Evolutionary conservation across 2,888 invertebrate genomes (phyloP).

Genomic region (Neoscelio sp.): DNA sequence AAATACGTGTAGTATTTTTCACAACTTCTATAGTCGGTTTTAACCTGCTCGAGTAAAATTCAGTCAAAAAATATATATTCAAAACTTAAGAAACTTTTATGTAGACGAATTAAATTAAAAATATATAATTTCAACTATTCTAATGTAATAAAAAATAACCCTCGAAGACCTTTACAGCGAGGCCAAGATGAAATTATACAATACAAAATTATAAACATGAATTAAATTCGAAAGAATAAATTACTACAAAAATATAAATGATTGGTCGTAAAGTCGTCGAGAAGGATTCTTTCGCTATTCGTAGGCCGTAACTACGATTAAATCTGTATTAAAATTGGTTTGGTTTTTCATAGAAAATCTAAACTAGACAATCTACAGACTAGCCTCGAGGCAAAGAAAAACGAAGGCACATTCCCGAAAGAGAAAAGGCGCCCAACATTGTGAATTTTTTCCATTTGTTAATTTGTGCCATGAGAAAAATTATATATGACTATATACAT

Average conservation of each 20-base stretch:
- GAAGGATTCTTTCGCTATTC: constrained; percentile 6
- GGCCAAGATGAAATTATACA: background rate
- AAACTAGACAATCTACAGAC: constrained; percentile 56
- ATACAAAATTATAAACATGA: too few species aligned
- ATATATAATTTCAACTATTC: constrained; percentile 24
- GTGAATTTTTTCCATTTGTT: constrained; percentile 10
- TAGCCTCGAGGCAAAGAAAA: constrained; percentile 50
- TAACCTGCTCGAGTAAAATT: constrained; percentile 30
- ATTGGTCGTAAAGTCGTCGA: constrained; percentile 7
- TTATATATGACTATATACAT: too few species aligned
- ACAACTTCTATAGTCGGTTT: constrained; percentile 15
- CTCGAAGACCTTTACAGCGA: background rate
- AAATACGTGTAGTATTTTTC: constrained; percentile 23
- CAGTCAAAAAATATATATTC: constrained; percentile 45
- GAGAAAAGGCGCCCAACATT: constrained; percentile 40
- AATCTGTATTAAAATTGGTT: constrained; percentile 25
- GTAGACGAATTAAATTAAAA: background rate
- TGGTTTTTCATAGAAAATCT: constrained; percentile 50
- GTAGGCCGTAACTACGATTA: constrained; percentile 20
- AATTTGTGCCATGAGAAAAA: constrained; percentile 6
- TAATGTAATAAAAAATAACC: constrained; percentile 2
- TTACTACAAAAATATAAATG: constrained; percentile 2
- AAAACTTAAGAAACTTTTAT: constrained; percentile 2
- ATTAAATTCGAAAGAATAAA: background rate
- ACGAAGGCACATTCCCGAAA: constrained; percentile 54